A percentile compares a stretch with the other conserved stretches of the same genome.
phyloP scores from a whole-genome alignment of 2,797 vertebrate genomes.

The Pseudochirops corinnae region DNA sequence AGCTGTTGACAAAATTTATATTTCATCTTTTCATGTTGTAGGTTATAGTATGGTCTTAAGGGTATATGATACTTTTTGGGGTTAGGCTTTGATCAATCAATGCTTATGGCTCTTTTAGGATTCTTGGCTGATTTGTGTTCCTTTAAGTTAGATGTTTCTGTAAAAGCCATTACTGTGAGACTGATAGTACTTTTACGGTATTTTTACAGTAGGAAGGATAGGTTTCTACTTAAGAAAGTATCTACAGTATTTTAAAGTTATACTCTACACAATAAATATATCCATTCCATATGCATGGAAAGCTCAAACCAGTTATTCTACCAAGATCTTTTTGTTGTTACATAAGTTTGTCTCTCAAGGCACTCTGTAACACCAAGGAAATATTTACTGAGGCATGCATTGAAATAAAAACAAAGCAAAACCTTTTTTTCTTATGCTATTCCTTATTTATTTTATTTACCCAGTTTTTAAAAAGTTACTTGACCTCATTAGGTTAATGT shows the following conservation, averaged over 20 bases:
- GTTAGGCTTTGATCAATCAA: slow-evolving; percentile 1
- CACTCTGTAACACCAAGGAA: background rate
- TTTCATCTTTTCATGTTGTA: background rate
- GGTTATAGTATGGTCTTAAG: background rate
- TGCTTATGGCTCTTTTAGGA: background rate
- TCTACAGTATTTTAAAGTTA: background rate
- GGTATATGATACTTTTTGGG: background rate
- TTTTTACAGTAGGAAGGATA: background rate
- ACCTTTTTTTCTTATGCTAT: background rate
- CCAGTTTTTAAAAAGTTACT: background rate
- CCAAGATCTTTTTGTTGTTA: background rate
- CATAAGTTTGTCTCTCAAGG: background rate
- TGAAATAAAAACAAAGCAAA: background rate
- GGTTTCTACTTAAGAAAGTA: background rate
- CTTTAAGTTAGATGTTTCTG: background rate
- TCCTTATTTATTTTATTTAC: background rate
- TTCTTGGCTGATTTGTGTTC: background rate
- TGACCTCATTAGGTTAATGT: background rate
- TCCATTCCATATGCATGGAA: background rate
- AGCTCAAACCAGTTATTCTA: background rate
- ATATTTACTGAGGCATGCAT: background rate
- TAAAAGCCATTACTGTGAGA: background rate
- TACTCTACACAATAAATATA: background rate
- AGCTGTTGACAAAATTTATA: background rate
- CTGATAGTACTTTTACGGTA: too few relatives aligned